These are phyloP conservation scores for Spinus olivaceus DNA, from an alignment of 2,797 vertebrate genomes.

Conservation along the genomic window DNA sequence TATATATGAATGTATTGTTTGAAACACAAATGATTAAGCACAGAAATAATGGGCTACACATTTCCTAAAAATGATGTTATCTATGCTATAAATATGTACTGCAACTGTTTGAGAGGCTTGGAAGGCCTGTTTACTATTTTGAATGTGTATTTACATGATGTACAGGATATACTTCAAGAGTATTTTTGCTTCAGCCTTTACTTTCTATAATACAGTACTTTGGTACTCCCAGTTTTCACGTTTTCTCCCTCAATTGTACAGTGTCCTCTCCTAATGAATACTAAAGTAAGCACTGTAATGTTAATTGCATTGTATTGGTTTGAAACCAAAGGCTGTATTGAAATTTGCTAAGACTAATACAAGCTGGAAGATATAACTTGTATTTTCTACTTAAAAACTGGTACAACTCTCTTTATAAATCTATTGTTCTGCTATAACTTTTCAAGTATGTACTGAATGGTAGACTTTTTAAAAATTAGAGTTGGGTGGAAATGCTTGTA, in stretches of 20 bases:
- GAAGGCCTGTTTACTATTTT: constrained; percentile 59
- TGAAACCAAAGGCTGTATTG: constrained; percentile 73
- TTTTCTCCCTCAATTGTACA: constrained; percentile 25
- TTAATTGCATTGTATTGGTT: constrained; percentile 55
- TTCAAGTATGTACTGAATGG: constrained; percentile 28
- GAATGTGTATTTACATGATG: constrained; percentile 73
- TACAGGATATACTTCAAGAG: constrained; percentile 67
- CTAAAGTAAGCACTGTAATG: constrained; percentile 12
- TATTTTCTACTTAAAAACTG: constrained; percentile 73
- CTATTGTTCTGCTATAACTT: constrained; percentile 58
- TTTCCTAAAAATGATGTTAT: constrained; percentile 42
- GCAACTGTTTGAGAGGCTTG: constrained; percentile 14
- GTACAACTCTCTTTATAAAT: constrained; percentile 63
- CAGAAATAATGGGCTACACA: constrained; percentile 62
- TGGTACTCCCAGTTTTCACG: constrained; percentile 35
- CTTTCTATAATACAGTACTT: constrained; percentile 62
- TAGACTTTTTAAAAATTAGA: constrained; percentile 38
- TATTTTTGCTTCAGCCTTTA: constrained; percentile 75
- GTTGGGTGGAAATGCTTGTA: constrained; percentile 13
- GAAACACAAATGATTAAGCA: constrained; percentile 70
- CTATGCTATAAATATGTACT: not conserved
- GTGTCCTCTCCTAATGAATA: constrained; percentile 11
- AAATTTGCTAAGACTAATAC: constrained; percentile 62
- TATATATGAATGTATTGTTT: constrained; percentile 70
- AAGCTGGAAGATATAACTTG: constrained; percentile 50